Base-by-base conservation (phyloP, 2,113 vertebrate species). In the Kryptolebias marmoratus region DNA sequence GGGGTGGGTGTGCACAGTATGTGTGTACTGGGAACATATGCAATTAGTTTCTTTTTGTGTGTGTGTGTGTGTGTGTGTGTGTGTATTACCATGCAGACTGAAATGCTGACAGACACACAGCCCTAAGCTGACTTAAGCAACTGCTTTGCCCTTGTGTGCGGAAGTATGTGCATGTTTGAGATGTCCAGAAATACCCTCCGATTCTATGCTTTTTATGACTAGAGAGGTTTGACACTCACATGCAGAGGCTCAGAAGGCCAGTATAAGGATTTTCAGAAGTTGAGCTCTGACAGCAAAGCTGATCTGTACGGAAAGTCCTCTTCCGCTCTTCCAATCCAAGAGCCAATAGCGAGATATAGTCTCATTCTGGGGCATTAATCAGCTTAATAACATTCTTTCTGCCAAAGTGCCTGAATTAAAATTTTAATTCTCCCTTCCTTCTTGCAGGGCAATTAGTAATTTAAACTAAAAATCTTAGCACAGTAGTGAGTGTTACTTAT, bases 41-140 rank as follows among this genome's bases (percentile, higher is more conserved):
- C 79, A 90, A 88, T 91, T 88, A 49, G 32, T 79, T 81, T 55
- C 56, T 78, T 81, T 85, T 62, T 61, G 2, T 11, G 4, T 22
- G 22, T 22, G 22, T 22, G 22, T 22, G 22, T 22, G 22, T 22
- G 22, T 22, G 22, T 22, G 22, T 22, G 22, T 22, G 22, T 22
- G 22, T 52, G 1, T 52, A 66, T 80, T 77, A 75, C 57, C 27
- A 45, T 5, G 9, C 71, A 39, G 72, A 63, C 73, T 67, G 70
- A 80, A 80, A 83, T 73, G 76, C 84, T 87, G 90, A 88, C 47
- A 72, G 81, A 89, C 83, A 47, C 69, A 42, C 71, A 75, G 70
- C 79, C 71, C 57, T 83, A 81, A 88, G 77, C 82, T 81, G 83
- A 89, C 79, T 79, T 71, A 65, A 84, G 78, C 71, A 68, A 80